Evolutionary conservation across 2,888 invertebrate genomes (phyloP), one percentile per base, ranked within the genome.

Genomic region (Oligia fasciuncula): DNA sequence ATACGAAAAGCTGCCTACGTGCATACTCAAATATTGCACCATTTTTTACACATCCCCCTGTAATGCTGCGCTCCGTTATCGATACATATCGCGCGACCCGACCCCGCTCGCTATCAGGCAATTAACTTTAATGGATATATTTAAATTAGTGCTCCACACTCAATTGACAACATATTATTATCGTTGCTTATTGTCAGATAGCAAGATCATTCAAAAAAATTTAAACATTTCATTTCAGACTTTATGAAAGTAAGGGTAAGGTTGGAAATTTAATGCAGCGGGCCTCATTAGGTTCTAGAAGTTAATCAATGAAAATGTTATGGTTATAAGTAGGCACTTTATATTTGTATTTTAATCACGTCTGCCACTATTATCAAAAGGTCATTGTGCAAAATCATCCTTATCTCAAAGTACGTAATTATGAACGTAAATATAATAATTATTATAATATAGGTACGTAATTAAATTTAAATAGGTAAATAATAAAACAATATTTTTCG

Each of bases 121-220:
- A 97, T 97, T 96, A 96, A 96, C 94, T 96, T 94, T 96, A 96
- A 97, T 96, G 94, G 94, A 92, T 95, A 96, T 89, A 96, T 96
- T 96, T 96, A 96, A 96, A 96, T 96, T 96, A 96, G 96, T 93
- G 91, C 92, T 92, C 90, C 92, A 91, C 93, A 94, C 92, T 94
- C 93, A 93, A 95, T 94, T 93, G 93, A 93, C 94, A 93, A 93
- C 92, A 92, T 90, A 87, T 84, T 90, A 91, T 92, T 90, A 87
- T 88, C 82, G 51, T 69, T 79, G 51, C 63, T 81, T 78, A 84
- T 83, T 81, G 85, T 89, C 85, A 88, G 89, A 79, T 66, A 67
- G 35, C 62, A 67, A 77, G 62, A 83, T 76, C 83, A 82, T 80
- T 76, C 49, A 73, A 83, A 85, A 85, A 73, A 76, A 65, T 5